Evolutionary conservation across 1,140 invertebrate species (phyloP).

Genomic region (Amphibalanus amphitrite): DNA sequence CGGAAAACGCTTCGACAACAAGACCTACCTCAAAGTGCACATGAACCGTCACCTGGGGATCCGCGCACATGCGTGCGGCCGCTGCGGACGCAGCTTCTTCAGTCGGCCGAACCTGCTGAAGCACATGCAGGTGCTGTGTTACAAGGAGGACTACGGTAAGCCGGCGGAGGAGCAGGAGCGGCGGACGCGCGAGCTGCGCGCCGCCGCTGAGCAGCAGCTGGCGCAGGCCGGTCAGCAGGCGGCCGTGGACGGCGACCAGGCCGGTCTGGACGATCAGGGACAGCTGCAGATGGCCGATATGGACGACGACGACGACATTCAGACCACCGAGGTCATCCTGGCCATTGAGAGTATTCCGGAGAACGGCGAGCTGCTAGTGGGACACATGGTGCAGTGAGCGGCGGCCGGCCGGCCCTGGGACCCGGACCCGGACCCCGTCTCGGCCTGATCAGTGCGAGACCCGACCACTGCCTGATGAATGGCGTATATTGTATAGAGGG

Average conservation of each 20-base stretch:
- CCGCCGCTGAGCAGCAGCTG: too few species aligned
- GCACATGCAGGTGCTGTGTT: conserved; percentile 12
- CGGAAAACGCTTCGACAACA: conserved; percentile 17
- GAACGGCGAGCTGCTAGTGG: neutral
- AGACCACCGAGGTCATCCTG: neutral
- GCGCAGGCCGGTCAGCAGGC: too few species aligned
- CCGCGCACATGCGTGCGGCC: conserved; percentile 15
- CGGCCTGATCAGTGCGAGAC: too few species aligned
- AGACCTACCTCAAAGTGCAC: conserved; percentile 17
- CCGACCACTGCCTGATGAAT: too few species aligned
- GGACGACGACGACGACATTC: neutral
- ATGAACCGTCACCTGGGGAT: conserved; percentile 17
- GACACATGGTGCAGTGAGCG: neutral
- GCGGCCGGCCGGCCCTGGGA: too few species aligned
- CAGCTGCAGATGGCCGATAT: neutral
- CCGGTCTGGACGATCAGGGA: too few species aligned
- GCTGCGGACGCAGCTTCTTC: conserved; percentile 13
- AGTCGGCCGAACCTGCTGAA: conserved; percentile 14
- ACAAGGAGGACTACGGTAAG: neutral
- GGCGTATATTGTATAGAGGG: too few species aligned
- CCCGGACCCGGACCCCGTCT: too few species aligned
- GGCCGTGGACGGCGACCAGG: too few species aligned
- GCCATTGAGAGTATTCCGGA: neutral
- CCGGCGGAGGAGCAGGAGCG: too few species aligned
- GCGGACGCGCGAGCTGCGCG: too few species aligned